These are phyloP conservation scores for Eilema sororculum DNA, from an alignment of 2,888 invertebrate species.

Conservation along the genomic window DNA sequence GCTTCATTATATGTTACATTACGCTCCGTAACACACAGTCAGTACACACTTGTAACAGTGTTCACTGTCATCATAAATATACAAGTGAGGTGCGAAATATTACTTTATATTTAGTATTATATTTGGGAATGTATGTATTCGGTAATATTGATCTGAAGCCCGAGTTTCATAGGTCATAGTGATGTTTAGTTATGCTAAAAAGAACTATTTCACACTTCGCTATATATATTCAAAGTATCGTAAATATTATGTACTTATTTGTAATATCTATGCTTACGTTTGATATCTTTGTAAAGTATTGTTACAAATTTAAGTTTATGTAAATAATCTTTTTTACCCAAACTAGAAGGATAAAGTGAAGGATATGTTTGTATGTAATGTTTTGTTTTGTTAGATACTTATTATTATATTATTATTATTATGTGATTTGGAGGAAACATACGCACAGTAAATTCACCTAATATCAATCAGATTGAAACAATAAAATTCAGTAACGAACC, in stretches of 20 bases:
- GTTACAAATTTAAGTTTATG: slow-evolving; percentile 24
- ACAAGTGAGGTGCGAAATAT: slow-evolving; percentile 39
- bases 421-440: slow-evolving; percentile 19
- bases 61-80: slow-evolving; percentile 34
- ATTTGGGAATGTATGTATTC: not conserved
- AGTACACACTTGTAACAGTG: slow-evolving; percentile 34
- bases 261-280: slow-evolving; percentile 3
- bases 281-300: slow-evolving; percentile 20
- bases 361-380: not conserved
- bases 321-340: slow-evolving; percentile 32
- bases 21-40: not conserved
- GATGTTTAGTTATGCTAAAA: not conserved
- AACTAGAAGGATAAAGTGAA: not conserved
- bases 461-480: slow-evolving; percentile 7
- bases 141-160: not conserved
- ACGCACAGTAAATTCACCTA: slow-evolving; percentile 26
- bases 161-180: not conserved
- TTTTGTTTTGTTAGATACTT: not conserved
- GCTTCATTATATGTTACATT: not conserved
- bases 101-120: slow-evolving; percentile 7
- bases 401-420: slow-evolving; percentile 20
- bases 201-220: not conserved
- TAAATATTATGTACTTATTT: not conserved
- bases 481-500: not conserved
- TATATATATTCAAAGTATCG: not conserved